Percentiles rank a stretch among this genome's conserved stretches.
Evolutionary conservation across 2,797 vertebrate species (phyloP).

Genomic region (Catharus ustulatus): DNA sequence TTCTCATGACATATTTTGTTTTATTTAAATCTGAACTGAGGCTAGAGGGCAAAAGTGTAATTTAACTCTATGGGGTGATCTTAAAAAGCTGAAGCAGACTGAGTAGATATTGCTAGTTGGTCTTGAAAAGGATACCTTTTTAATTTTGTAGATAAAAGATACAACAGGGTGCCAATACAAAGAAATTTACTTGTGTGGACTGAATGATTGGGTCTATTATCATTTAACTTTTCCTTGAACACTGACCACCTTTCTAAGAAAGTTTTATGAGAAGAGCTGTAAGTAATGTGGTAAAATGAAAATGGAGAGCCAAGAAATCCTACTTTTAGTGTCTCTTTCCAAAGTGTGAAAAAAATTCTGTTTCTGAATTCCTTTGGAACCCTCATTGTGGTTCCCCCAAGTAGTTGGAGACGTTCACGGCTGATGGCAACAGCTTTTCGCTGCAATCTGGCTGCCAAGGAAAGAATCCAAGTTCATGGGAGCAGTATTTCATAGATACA

Average conservation of each 20-base stretch:
- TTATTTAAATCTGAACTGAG: not conserved
- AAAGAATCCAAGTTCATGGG: not conserved
- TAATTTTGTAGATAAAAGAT: not conserved
- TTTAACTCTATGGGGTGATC: not conserved
- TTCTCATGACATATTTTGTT: not conserved
- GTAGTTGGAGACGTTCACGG: not conserved
- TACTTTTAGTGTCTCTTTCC: not conserved
- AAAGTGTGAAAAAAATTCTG: not conserved
- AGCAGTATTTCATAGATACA: not conserved
- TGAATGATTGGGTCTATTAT: not conserved
- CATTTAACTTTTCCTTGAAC: not conserved
- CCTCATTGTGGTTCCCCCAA: not conserved
- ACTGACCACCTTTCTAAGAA: not conserved
- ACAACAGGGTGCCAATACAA: not conserved
- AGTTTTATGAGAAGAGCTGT: not conserved
- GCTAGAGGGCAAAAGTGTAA: not conserved
- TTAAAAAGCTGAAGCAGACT: not conserved
- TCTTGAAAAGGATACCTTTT: not conserved
- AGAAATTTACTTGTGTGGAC: not conserved
- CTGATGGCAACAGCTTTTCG: not conserved
- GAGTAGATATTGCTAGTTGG: not conserved
- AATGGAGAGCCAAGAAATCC: not conserved
- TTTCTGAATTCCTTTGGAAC: not conserved
- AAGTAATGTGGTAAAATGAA: not conserved
- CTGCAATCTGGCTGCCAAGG: not conserved